Evolutionary conservation across 1,140 invertebrate genomes (phyloP), one percentile per base, ranked within the genome.

Genomic region (Armadillidium nasatum): DNA sequence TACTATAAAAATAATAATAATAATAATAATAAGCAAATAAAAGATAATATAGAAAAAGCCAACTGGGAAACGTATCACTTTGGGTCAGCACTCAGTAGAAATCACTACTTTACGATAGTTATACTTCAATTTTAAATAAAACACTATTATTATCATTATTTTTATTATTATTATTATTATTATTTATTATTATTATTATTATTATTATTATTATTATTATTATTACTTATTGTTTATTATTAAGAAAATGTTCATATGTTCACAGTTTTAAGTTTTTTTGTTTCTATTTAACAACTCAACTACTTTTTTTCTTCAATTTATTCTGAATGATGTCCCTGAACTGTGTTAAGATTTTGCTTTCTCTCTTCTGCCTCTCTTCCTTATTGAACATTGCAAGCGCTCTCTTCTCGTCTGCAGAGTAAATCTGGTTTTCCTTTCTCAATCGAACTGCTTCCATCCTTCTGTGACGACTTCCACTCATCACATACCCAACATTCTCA

Each of bases 361-460:
- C 97, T 71, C 96, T 87, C 84, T 99, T 99, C 80, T 93, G 90
- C 80, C 97, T 87, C 86, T 99, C 96, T 86, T 99, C 97, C 86
- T 97, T 95, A 84, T 96, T 98, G 84, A 99, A 99, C 90, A 96
- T 97, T 2, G 94, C 95, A 72, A 99, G 87, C 10, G 97, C 95
- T 81, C 97, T 88, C 85, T 99, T 99, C 85, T 99, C 98, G 86
- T 99, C 98, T 4, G 97, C 98, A 22, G 95, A 97, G 87, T 99
- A 98, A 85, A 99, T 97, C 87, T 99, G 96, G 88, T 99, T 99
- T 87, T 99, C 98, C 84, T 99, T 99, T 81, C 98, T 89, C 72
- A 99, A 91, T 87, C 98, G 94, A 1, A 99, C 97, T 82, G 98
- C 98, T 87, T 99, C 98, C 98, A 99, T 99, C 77, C 97, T 90